Evolutionary conservation across 2,113 vertebrate species (phyloP), one percentile per base, ranked within the genome.

Genomic region (Progne subis): DNA sequence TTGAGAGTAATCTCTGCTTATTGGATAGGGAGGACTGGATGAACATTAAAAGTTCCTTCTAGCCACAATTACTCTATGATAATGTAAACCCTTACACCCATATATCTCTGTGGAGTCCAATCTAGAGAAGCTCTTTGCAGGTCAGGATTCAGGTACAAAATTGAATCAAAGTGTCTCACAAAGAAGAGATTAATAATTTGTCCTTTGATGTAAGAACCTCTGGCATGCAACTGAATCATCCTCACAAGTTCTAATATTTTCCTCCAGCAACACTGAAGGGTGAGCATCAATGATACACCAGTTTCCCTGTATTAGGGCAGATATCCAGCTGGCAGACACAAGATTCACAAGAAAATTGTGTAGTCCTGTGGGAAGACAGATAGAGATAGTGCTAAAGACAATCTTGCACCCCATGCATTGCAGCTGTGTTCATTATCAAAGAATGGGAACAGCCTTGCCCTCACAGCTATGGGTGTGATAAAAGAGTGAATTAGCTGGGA

Each of bases 151-250:
- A 50, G 29, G 25, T 16, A 34, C 9, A 57, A 67, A 92, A 43
- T 5, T 5, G 8, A 70, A 80, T 56, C n/a, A 18, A 18, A 60
- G 7, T 8, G 21, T 47, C 19, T 52, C 17, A 28, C 50, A 57
- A 47, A 60, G 17, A 46, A 44, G 55, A 50, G 11, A 49, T 9
- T 13, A 31, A 72, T 20, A 8, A 72, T 31, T 71, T 86, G 12
- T 39, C 13, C n/a, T 86, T 57, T 41, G n/a, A 15, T 64, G 5
- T 19, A 49, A 52, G 26, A 79, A 56, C 1, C 3, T 11, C 26
- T 44, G 8, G 25, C 34, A 18, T 20, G 4, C 10, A 57, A 39
- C 0, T 18, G 15, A 49, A 13, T 68, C 3, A 3, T 8, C 6
- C 39, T 57, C 16, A 23, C 20, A 39, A 52, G 12, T 31, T 50